Base-by-base conservation (phyloP, 2,113 vertebrate species). In the Lepus europaeus region DNA sequence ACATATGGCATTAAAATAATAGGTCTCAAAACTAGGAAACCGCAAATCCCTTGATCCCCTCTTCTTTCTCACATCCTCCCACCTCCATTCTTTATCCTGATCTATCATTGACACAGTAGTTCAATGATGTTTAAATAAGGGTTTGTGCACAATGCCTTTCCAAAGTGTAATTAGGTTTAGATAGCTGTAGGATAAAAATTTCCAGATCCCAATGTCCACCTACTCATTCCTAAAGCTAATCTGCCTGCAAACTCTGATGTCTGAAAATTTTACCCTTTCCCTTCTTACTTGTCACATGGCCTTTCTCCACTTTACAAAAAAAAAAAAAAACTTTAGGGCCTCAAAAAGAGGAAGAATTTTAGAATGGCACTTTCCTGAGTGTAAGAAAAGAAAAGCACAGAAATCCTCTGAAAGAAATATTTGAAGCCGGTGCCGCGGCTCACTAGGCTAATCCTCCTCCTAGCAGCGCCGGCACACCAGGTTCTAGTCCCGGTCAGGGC, bases 331-430 rank as follows among this genome's bases (percentile, higher is more conserved):
- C 19, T 82, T 59, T 51, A 29, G 17, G 49, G 12, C 9, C 31
- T 81, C 63, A 95, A 88, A 92, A 82, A 90, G 36, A 88, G 53
- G 29, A 36, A 49, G 49, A 88, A 63, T 72, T 56, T 3, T 84
- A 94, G 53, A 91, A 86, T 53, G 0, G 2, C 64, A 90, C 33
- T 76, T 74, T 91, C 11, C 56, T 86, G 5, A 94, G 25, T 23
- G 36, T n/a, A 82, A 89, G 33, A 36, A 87, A 76, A 53, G 2
- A 45, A 91, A 93, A 95, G 31, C 9, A 59, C 87, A 84, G 59
- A 79, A 56, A 66, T 0, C 17, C 80, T 59, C 70, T 45, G 17
- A 84, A 83, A 87, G 53, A 93, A 81, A 87, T 25, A 39, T 33
- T 39, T 39, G 39, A 39, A 39, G 39, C 39, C 5, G 39, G 39